Percentiles rank a stretch among this genome's conserved stretches.
Conservation (phyloP, 1,140 invertebrate species). For the Zaprionus lachaisei region DNA sequence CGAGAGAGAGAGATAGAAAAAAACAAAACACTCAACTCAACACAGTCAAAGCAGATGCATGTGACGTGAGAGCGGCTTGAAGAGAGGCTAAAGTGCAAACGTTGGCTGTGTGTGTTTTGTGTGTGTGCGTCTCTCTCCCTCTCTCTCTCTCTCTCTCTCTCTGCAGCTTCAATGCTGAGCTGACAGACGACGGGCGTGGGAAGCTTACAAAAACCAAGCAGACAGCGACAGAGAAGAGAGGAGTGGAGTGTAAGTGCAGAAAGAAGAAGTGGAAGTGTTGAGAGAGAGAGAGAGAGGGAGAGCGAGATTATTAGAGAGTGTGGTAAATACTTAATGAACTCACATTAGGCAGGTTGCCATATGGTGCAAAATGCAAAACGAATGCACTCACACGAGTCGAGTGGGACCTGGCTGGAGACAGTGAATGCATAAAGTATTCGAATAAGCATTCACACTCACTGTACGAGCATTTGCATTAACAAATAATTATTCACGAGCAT, state of each 20-base stretch:
- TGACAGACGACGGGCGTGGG: conserved; percentile 25
- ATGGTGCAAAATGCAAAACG: conserved; percentile 15
- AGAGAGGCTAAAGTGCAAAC: conserved; percentile 7
- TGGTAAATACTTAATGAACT: not conserved
- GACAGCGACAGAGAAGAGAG: not conserved
- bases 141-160: not conserved
- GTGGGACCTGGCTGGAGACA: conserved; percentile 3
- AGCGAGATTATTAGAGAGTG: not conserved
- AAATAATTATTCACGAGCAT: conserved; percentile 3
- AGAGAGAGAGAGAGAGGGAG: not conserved
- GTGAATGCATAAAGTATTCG: conserved; percentile 12
- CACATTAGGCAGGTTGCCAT: conserved; percentile 16
- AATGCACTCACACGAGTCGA: conserved; percentile 18
- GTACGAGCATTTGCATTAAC: conserved; percentile 21
- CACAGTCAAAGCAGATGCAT: conserved; percentile 9
- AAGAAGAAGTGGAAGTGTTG: not conserved
- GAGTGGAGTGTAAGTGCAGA: no score
- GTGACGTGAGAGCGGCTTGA: not conserved
- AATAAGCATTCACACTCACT: conserved; percentile 11
- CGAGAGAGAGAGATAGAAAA: conserved; percentile 4
- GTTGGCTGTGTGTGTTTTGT: not conserved
- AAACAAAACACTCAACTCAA: conserved; percentile 1
- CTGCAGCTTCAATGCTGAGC: conserved; percentile 27
- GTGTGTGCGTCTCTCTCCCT: not conserved
- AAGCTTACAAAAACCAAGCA: conserved; percentile 19